These are phyloP conservation scores for Blastobasis adustella DNA, from an alignment of 2,888 invertebrate genomes.

Conservation along the genomic window DNA sequence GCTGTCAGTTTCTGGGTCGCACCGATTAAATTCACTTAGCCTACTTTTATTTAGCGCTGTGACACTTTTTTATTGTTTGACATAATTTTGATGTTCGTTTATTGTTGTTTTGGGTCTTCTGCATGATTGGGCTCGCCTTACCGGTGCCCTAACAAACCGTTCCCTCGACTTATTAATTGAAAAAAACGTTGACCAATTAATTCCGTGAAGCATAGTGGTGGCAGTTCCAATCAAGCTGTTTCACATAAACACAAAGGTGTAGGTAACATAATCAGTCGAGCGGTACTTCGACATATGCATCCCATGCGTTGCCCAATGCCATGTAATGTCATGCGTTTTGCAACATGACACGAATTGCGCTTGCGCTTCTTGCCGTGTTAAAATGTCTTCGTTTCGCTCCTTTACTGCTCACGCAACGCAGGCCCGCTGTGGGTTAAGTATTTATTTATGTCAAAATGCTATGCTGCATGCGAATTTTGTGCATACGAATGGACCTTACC, in stretches of 20 bases:
- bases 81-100: conserved; percentile 50
- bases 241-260: too few species aligned
- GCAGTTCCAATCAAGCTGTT: too few species aligned
- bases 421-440: too few species aligned
- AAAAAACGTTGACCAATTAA: too few species aligned
- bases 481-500: too few species aligned
- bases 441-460: too few species aligned
- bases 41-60: conserved; percentile 65
- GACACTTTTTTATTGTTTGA: conserved; percentile 61
- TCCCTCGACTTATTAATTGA: too few species aligned
- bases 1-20: conserved; percentile 64
- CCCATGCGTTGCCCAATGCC: conserved; percentile 13
- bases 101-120: conserved; percentile 22
- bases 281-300: conserved; percentile 1
- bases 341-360: background rate
- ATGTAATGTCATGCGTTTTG: conserved; percentile 2
- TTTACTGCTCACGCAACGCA: background rate
- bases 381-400: background rate
- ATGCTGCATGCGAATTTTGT: too few species aligned
- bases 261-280: too few species aligned
- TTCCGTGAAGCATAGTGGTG: too few species aligned
- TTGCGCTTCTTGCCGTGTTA: background rate
- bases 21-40: conserved; percentile 66
- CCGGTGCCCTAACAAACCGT: too few species aligned
- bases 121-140: too few species aligned